Percentiles rank a stretch among this genome's conserved stretches.
Evolutionary conservation across 2,113 vertebrate species (phyloP).

Genomic region (Junco hyemalis): DNA sequence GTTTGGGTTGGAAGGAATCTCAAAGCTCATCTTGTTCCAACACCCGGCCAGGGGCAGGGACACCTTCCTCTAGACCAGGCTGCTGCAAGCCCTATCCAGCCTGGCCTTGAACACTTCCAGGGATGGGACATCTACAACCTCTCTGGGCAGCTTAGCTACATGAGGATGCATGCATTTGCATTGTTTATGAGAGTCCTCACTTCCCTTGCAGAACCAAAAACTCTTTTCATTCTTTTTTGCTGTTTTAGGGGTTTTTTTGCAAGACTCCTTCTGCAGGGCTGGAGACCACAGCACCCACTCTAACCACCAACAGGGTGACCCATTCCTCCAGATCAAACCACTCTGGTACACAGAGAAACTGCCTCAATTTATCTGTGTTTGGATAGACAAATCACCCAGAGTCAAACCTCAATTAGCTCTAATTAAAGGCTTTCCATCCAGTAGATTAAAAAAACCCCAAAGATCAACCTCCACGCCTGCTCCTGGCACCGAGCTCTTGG

Average conservation of each 20-base stretch:
- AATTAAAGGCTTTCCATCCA: constrained; percentile 24
- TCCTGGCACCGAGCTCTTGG: not conserved
- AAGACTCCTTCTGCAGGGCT: not conserved
- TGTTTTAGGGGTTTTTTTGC: not conserved
- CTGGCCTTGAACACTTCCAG: not conserved
- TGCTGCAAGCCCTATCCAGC: not conserved
- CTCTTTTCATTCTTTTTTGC: not conserved
- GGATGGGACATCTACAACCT: not conserved
- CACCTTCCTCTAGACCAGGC: not conserved
- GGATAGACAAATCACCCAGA: not conserved
- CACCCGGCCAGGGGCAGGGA: not conserved
- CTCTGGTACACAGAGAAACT: not conserved
- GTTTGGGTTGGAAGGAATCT: not conserved
- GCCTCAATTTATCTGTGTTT: not conserved
- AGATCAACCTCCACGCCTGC: not conserved
- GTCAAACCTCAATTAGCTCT: not conserved
- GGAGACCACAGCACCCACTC: not conserved
- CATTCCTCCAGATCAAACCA: rapidly evolving
- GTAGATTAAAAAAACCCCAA: not conserved
- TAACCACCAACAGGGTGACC: rapidly evolving
- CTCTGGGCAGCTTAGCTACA: not conserved
- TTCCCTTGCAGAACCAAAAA: not conserved
- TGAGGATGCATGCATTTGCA: not conserved
- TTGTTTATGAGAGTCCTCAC: not conserved
- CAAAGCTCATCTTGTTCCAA: not conserved